phyloP scores from a whole-genome alignment of 2,888 invertebrate genomes.

The Cremastinae sp. region DNA sequence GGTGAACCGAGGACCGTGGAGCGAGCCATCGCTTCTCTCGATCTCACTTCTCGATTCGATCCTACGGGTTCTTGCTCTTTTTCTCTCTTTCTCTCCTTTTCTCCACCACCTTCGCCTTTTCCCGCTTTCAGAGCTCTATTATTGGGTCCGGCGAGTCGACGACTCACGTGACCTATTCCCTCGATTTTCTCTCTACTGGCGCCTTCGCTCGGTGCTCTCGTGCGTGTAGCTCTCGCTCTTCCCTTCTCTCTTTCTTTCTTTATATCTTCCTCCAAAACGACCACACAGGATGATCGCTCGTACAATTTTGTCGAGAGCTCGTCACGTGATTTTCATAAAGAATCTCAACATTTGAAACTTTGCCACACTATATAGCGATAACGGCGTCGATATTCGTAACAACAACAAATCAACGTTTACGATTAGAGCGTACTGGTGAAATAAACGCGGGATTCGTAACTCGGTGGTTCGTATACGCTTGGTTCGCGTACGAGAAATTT shows the following conservation, averaged over 20 bases:
- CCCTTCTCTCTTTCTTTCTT: background rate
- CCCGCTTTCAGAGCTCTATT: constrained; percentile 34
- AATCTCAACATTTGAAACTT: constrained; percentile 20
- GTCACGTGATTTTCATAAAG: constrained; percentile 9
- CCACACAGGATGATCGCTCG: constrained; percentile 25
- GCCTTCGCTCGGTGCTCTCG: constrained; percentile 16
- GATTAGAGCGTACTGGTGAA: constrained; percentile 25
- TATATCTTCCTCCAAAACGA: constrained; percentile 8
- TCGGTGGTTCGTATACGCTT: constrained; percentile 23
- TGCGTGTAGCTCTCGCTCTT: background rate
- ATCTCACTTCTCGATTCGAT: constrained; percentile 11
- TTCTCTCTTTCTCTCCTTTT: constrained; percentile 40
- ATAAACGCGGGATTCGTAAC: constrained; percentile 29
- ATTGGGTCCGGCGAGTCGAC: constrained; percentile 26
- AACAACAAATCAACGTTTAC: constrained; percentile 10
- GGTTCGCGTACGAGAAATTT: constrained; percentile 17
- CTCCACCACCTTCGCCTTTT: constrained; percentile 34
- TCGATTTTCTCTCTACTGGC: constrained; percentile 36
- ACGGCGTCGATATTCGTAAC: constrained; percentile 4
- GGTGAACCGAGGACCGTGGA: constrained; percentile 29
- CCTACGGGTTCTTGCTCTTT: constrained; percentile 30
- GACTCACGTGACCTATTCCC: constrained; percentile 51
- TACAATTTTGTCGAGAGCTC: constrained; percentile 6
- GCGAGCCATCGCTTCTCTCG: constrained; percentile 36
- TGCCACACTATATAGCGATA: constrained; percentile 5